Evolutionary conservation across 1,140 invertebrate genomes (phyloP).

Genomic region (Metopolophium dirhodum): DNA sequence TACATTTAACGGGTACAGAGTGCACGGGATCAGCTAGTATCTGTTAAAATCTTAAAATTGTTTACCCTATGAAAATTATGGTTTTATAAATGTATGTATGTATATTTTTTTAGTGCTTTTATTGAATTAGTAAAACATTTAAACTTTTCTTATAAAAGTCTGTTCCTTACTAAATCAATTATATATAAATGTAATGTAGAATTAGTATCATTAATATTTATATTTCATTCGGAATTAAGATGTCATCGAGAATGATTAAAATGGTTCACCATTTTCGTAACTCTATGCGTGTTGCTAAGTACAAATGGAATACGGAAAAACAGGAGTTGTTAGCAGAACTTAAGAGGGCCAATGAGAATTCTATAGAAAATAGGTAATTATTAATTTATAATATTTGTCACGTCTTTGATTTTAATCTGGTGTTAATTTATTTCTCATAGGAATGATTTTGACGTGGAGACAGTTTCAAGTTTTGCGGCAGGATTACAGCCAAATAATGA

Average conservation of each 20-base stretch:
- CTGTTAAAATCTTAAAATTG: neutral
- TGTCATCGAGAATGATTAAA: conserved; percentile 54
- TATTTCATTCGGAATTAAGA: conserved; percentile 18
- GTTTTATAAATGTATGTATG: neutral
- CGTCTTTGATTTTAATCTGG: neutral
- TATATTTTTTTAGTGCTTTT: neutral
- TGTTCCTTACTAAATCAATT: neutral
- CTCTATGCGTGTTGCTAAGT: conserved; percentile 49
- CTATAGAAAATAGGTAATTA: conserved; percentile 37
- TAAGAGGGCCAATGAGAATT: conserved; percentile 42
- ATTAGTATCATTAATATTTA: neutral
- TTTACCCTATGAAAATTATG: neutral
- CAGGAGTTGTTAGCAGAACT: conserved; percentile 46
- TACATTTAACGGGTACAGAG: no score
- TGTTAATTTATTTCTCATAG: conserved; percentile 9
- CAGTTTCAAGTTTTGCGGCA: conserved; percentile 35
- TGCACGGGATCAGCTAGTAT: neutral
- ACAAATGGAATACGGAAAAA: conserved; percentile 53
- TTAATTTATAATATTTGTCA: neutral
- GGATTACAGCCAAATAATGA: conserved; percentile 31
- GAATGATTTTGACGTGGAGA: conserved; percentile 52
- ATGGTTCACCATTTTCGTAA: conserved; percentile 51
- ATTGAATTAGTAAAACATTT: neutral
- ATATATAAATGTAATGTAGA: neutral
- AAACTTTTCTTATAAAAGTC: neutral